Evolutionary conservation across 2,888 invertebrate genomes (phyloP).

Genomic region (Caenorhabditis sp.): DNA sequence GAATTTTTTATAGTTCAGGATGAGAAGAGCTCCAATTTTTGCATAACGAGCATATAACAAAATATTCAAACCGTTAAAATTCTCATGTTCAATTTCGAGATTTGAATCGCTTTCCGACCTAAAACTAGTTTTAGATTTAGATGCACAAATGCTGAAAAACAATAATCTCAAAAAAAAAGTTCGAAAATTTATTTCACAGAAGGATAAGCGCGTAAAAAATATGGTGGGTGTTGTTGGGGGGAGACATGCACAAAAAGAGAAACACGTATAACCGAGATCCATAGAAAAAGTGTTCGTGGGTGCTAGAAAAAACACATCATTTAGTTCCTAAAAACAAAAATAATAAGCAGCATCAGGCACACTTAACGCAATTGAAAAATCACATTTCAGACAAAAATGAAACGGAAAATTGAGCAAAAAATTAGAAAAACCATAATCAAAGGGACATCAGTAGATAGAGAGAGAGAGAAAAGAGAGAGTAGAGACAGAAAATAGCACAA

Average conservation of each 20-base stretch:
- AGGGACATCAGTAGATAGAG: slow-evolving; percentile 16
- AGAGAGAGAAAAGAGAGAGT: slow-evolving; percentile 11
- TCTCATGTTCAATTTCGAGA: too few relatives aligned
- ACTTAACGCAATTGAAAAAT: slow-evolving; percentile 3
- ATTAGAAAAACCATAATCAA: neutral
- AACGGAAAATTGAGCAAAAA: slow-evolving; percentile 13
- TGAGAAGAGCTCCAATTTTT: too few relatives aligned
- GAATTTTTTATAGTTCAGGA: too few relatives aligned
- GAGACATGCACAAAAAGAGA: neutral
- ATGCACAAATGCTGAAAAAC: too few relatives aligned
- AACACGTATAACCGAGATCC: neutral
- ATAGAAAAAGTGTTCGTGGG: slow-evolving; percentile 3
- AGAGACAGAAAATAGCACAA: slow-evolving; percentile 7
- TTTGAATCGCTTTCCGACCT: too few relatives aligned
- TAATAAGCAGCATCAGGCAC: slow-evolving; percentile 14
- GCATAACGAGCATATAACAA: too few relatives aligned
- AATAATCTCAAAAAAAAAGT: too few relatives aligned
- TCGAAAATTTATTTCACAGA: neutral
- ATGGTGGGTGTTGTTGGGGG: neutral
- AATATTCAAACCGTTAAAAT: too few relatives aligned
- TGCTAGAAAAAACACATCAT: neutral
- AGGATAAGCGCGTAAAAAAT: neutral
- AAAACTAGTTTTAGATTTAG: too few relatives aligned
- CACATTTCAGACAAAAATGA: slow-evolving; percentile 4
- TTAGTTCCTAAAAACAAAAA: slow-evolving; percentile 15